Conservation (phyloP, 2,113 vertebrate species). For the Corynorhinus townsendii region DNA sequence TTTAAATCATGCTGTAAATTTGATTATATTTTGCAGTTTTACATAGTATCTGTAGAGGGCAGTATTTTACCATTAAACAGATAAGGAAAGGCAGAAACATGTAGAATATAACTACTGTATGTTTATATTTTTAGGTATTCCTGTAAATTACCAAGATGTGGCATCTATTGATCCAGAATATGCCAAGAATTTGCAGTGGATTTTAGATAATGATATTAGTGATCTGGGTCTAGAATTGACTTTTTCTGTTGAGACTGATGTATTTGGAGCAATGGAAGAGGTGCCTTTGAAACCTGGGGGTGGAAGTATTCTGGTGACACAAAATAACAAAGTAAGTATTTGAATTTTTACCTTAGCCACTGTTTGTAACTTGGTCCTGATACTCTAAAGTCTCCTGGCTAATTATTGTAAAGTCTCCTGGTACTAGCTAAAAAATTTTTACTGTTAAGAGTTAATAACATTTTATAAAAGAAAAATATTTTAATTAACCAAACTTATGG, state of each 20-base stretch:
- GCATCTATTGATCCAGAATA: slow-evolving; percentile 99
- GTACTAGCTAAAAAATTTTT: neutral
- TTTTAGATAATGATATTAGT: slow-evolving; percentile 99
- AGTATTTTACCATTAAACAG: slow-evolving; percentile 75
- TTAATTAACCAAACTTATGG: neutral
- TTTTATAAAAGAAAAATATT: slow-evolving; percentile 11
- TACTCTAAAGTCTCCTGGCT: neutral
- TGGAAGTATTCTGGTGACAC: slow-evolving; percentile 92
- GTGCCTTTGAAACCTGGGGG: slow-evolving; percentile 96
- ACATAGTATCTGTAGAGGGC: slow-evolving; percentile 81
- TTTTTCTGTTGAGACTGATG: slow-evolving; percentile 97
- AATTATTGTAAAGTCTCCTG: neutral
- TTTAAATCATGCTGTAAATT: slow-evolving; percentile 34
- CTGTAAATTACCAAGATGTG: slow-evolving; percentile 98
- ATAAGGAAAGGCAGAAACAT: neutral
- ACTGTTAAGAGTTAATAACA: neutral
- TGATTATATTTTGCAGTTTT: slow-evolving; percentile 69
- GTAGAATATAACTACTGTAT: slow-evolving; percentile 35
- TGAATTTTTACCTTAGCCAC: neutral
- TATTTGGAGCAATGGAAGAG: slow-evolving; percentile 98
- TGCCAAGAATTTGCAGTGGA: slow-evolving; percentile 99
- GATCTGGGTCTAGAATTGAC: slow-evolving; percentile 96
- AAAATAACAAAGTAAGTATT: slow-evolving; percentile 93
- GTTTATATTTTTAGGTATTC: slow-evolving; percentile 87
- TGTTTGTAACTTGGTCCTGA: neutral